Base-by-base conservation (phyloP, 1,140 invertebrate species). In the Drosophila bipectinata region DNA sequence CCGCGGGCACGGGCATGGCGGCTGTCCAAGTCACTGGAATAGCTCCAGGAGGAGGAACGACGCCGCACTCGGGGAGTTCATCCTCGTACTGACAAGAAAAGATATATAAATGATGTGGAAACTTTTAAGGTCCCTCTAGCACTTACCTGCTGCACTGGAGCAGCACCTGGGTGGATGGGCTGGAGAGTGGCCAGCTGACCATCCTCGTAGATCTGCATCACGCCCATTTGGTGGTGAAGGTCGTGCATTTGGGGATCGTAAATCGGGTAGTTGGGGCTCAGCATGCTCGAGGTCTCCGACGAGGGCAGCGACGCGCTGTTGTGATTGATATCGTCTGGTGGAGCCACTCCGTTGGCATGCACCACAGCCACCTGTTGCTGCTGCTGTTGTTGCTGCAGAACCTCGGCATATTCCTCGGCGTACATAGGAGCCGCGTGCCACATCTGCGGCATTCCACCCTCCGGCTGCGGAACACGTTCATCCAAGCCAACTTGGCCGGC, bases 121-220 rank as follows among this genome's bases (percentile, higher is more conserved):
- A 47, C 14, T 14, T 9, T 21, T 9, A 8, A 1, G 0, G 14
- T 14, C 6, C 6, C 9, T 21, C 15, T 4, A 21, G 28, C 15
- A 10, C 85, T 67, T 5, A 85, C 82, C 78, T 87, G 89, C 56
- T 63, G 63, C 39, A 85, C 44, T 7, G 61, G 54, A n/a, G 49
- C 83, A 14, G 68, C 63, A 32, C 64, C 79, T 26, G 83, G 77
- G 69, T 91, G 90, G 47, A 91, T 81, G 1, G 68, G 62, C 59
- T 84, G 83, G n/a, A 91, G 66, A 8, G 82, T 62, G 12, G 77
- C 72, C 52, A 90, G 53, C 53, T 91, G 90, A 5, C 68, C 72
- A 52, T 91, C 87, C 37, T 91, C 90, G 24, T 83, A 91, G 28
- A 91, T 89, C 56, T 91, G 90, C 83, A 91, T 80, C 30, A 91